These are phyloP conservation scores for Mormyrus proboscirostris DNA, from an alignment of 2,797 vertebrate species.

Conservation along the genomic window DNA sequence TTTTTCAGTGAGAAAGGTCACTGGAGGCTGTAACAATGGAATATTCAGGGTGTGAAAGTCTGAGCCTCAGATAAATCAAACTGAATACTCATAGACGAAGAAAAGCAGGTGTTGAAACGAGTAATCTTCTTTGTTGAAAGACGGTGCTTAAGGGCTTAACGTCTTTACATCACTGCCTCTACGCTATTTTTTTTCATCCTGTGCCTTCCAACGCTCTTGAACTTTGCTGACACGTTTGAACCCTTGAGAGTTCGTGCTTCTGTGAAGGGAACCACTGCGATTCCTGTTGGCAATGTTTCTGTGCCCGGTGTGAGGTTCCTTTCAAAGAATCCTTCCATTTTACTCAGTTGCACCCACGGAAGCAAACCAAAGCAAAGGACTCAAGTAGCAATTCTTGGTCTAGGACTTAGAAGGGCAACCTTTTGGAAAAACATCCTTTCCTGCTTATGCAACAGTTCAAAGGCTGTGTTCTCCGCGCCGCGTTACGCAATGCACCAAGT, in stretches of 20 bases:
- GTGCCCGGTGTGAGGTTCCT: not conserved
- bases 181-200: not conserved
- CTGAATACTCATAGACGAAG: not conserved
- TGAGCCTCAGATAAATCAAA: not conserved
- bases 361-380: not conserved
- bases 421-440: not conserved
- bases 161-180: not conserved
- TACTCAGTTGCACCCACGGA: not conserved
- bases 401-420: not conserved
- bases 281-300: not conserved
- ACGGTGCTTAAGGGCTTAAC: constrained; percentile 9
- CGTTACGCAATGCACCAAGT: not conserved
- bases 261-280: not conserved
- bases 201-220: not conserved
- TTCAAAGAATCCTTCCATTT: not conserved
- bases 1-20: constrained; percentile 7
- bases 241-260: not conserved
- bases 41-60: not conserved
- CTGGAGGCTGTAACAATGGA: not conserved
- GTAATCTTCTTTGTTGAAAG: not conserved
- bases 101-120: not conserved
- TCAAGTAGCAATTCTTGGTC: not conserved
- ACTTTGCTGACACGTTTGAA: not conserved
- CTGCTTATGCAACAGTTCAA: not conserved
- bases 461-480: not conserved